Evolutionary conservation across 92 coral and sea anemone species (phyloP), one percentile per base, ranked within the genome.

Genomic region (Muricea muricata): DNA sequence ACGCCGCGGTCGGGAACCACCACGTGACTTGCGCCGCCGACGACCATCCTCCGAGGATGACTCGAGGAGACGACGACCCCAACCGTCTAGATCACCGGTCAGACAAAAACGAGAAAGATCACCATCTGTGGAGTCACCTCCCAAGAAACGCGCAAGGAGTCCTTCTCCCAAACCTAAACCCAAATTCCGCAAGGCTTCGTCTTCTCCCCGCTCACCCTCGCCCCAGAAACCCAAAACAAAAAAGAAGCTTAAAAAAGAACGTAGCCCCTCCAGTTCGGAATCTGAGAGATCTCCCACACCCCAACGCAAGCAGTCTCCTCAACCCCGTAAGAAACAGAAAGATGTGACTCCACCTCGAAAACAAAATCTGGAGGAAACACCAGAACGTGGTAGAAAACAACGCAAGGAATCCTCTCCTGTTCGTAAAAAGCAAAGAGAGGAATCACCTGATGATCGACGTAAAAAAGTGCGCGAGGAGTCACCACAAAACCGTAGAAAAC

Each of bases 331-430:
- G 65, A 75, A 75, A 28, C 80, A 48, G 65, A 28, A 45, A 26
- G 80, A 48, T 24, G 39, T 74, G 24, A 72, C 87, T 8, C 90
- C 84, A 0, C 90, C 98, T 4, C 92, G 89, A n/a, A 29, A 32
- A 26, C 70, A 26, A 52, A 52, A 52, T 6, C 60, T 23, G 6
- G 60, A 52, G 23, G 60, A 52, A 2, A 78, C 92, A 25, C 93
- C 97, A 18, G 81, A 90, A 29, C 91, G 84, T 41, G 84, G 95
- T 11, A 91, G 74, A 30, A 91, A 88, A 14, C 88, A 92, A 47
- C 92, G 92, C 33, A 84, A 91, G 28, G 92, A 90, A 55, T 41
- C 90, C 15, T 85, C 96, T 0, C 93, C 93, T 20, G 82, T 90
- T 35, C 85, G 86, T 14, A 81, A 92, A 50, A 92, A 92, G 60